Conservation (phyloP, 2,113 vertebrate genomes). For the Austrofundulus limnaeus region DNA sequence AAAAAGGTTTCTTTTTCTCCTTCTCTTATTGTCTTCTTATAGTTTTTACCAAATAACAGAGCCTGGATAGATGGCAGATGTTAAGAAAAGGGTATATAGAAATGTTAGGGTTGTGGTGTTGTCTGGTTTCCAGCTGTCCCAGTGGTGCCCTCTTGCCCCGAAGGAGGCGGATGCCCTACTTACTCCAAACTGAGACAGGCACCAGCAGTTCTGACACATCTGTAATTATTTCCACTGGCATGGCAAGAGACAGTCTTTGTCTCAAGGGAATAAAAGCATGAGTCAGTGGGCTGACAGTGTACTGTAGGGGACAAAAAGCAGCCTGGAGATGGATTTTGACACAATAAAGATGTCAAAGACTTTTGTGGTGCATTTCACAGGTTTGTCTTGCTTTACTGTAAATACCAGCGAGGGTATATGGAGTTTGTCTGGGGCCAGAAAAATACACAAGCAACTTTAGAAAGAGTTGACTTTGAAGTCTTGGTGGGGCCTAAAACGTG, state of each 20-base stretch:
- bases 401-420: conserved; percentile 8
- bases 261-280: conserved; percentile 41
- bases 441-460: conserved; percentile 40
- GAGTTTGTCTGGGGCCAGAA: conserved; percentile 39
- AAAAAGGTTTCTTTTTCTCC: not conserved
- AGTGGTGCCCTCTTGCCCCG: conserved; percentile 34
- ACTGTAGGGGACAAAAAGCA: conserved; percentile 5
- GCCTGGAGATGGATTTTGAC: conserved; percentile 10
- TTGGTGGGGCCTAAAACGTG: conserved; percentile 52
- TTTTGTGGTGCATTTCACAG: conserved; percentile 14
- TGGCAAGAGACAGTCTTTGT: conserved; percentile 26
- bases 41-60: not conserved
- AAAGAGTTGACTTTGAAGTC: conserved; percentile 38
- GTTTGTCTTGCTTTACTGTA: conserved; percentile 23
- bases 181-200: conserved; percentile 45
- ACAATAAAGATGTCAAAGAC: conserved; percentile 21
- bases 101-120: conserved; percentile 29
- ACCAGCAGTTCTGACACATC: conserved; percentile 32
- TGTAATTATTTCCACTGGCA: conserved; percentile 18
- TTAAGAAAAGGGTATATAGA: conserved; percentile 40
- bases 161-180: conserved; percentile 54
- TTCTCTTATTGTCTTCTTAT: not conserved
- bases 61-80: conserved; percentile 55
- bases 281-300: conserved; percentile 12
- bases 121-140: conserved; percentile 53